Evolutionary conservation across 2,113 vertebrate species (phyloP).

Genomic region (Pachypanchax playfairii): DNA sequence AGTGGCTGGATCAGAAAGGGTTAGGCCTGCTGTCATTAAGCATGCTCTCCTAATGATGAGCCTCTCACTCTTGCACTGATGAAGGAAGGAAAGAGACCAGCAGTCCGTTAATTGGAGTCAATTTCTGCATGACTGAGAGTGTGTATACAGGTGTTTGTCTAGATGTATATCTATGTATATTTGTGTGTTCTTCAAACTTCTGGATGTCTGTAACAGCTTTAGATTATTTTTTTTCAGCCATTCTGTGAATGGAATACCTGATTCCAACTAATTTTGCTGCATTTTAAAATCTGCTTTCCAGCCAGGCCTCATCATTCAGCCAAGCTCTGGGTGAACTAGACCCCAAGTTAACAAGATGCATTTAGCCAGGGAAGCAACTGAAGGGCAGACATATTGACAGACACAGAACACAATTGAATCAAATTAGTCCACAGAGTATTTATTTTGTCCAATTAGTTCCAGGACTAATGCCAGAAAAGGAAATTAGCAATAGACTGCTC

Average conservation of each 20-base stretch:
- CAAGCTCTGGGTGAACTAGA: constrained; percentile 55
- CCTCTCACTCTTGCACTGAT: constrained; percentile 63
- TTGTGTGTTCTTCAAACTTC: constrained; percentile 3
- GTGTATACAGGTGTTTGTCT: constrained; percentile 13
- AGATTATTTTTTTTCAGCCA: constrained; percentile 28
- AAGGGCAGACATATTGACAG: constrained; percentile 71
- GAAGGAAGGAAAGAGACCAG: constrained; percentile 61
- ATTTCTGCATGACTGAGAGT: constrained; percentile 56
- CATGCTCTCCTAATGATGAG: constrained; percentile 72
- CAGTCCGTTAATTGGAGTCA: constrained; percentile 73
- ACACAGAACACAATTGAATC: constrained; percentile 72
- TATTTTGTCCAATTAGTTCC: constrained; percentile 72
- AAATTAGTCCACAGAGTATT: constrained; percentile 73
- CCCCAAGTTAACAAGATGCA: constrained; percentile 65
- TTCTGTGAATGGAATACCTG: constrained; percentile 29
- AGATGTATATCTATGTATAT: not conserved
- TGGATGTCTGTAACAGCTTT: constrained; percentile 6
- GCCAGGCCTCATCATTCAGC: constrained; percentile 48
- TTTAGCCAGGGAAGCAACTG: constrained; percentile 62
- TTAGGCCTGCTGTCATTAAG: constrained; percentile 62
- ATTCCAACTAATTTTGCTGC: constrained; percentile 49
- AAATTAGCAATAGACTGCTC: constrained; percentile 58
- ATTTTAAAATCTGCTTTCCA: constrained; percentile 47
- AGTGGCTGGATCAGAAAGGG: constrained; percentile 47
- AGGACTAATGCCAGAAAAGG: constrained; percentile 60